A percentile compares a stretch with the other conserved stretches of the same genome.
These are phyloP conservation scores for Bombus picipes DNA, from an alignment of 1,140 invertebrate genomes.

Conservation along the genomic window DNA sequence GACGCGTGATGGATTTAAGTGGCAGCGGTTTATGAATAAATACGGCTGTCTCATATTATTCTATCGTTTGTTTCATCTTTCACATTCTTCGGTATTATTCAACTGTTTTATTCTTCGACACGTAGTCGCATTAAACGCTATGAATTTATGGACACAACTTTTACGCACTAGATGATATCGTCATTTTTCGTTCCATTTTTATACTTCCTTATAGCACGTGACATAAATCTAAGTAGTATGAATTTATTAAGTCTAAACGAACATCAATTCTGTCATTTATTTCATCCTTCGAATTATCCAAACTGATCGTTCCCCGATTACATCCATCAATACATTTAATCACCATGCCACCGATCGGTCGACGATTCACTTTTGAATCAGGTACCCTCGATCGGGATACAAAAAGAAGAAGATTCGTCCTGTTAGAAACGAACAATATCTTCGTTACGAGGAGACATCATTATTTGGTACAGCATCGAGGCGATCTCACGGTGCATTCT, in stretches of 20 bases:
- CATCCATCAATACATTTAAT: background rate
- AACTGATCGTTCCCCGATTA: too few relatives aligned
- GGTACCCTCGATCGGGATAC: background rate
- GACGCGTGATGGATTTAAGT: conserved; percentile 8
- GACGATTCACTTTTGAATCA: background rate
- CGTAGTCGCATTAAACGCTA: background rate
- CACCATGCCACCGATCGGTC: background rate
- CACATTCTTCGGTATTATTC: background rate
- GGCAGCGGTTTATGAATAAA: background rate
- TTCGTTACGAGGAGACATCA: conserved; percentile 49
- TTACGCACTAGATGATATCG: too few relatives aligned
- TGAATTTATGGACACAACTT: background rate
- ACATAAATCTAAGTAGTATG: too few relatives aligned
- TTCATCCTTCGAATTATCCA: background rate
- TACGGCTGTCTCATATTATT: too few relatives aligned
- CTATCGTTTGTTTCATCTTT: background rate
- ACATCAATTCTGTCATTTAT: background rate
- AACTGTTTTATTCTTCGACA: background rate
- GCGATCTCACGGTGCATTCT: conserved; percentile 48
- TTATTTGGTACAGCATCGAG: conserved; percentile 57
- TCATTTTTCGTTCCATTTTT: too few relatives aligned
- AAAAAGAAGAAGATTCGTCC: background rate
- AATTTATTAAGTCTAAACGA: background rate
- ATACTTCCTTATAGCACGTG: too few relatives aligned
- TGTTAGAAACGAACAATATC: conserved; percentile 42